Evolutionary conservation across 2,797 vertebrate species (phyloP).

Genomic region (Phataginus tetradactyla): DNA sequence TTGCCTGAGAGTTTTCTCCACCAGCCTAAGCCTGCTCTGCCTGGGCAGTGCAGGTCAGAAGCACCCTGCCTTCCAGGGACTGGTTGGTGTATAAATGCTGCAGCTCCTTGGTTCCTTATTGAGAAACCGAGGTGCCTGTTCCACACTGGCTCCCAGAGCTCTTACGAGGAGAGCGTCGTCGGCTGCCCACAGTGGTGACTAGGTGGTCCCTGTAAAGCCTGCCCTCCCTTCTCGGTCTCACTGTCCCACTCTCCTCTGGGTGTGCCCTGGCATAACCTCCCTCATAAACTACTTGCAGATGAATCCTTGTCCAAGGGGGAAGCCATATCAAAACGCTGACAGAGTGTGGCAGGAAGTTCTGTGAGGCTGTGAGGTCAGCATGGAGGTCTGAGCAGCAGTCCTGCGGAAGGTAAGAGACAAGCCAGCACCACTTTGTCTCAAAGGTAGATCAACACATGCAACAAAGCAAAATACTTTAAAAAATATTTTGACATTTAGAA

Average conservation of each 20-base stretch:
- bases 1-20: not conserved
- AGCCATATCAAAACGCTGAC: not conserved
- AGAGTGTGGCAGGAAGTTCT: not conserved
- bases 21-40: not conserved
- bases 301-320: not conserved
- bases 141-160: not conserved
- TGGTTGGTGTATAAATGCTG: not conserved
- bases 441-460: not conserved
- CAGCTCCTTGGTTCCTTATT: not conserved
- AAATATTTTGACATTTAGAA: not conserved
- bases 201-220: not conserved
- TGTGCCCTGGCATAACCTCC: not conserved
- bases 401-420: not conserved
- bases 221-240: not conserved
- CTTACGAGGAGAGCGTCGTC: not conserved
- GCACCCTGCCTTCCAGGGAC: not conserved
- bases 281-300: not conserved
- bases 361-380: not conserved
- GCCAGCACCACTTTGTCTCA: not conserved
- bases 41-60: not conserved
- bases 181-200: not conserved
- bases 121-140: not conserved
- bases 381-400: not conserved
- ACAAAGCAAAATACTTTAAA: not conserved
- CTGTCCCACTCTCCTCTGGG: too few relatives aligned